These are phyloP conservation scores for Syngnathus floridae DNA, from an alignment of 2,113 vertebrate genomes.

Conservation along the genomic window DNA sequence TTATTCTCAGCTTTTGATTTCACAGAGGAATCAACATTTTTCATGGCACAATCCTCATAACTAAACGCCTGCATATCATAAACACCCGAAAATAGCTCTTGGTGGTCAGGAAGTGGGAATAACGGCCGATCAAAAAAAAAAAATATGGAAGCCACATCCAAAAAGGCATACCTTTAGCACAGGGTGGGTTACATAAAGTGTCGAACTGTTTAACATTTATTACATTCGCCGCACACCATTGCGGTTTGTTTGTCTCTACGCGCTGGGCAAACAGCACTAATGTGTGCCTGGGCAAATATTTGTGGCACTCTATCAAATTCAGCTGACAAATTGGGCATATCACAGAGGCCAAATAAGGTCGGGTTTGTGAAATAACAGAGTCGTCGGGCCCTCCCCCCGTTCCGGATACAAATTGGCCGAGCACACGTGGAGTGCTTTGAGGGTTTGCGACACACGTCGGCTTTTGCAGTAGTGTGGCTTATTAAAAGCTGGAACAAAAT, in stretches of 20 bases:
- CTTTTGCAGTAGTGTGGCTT: constrained; percentile 56
- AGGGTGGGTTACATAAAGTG: constrained; percentile 57
- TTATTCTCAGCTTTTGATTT: constrained; percentile 11
- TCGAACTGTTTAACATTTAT: constrained; percentile 68
- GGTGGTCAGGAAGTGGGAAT: constrained; percentile 62
- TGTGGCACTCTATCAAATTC: constrained; percentile 70
- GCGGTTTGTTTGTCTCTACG: constrained; percentile 69
- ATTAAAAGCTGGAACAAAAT: constrained; percentile 68
- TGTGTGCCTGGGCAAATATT: constrained; percentile 68
- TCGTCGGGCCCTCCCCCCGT: constrained; percentile 50
- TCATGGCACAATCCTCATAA: constrained; percentile 22
- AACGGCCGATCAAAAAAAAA: constrained; percentile 62
- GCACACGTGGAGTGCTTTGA: constrained; percentile 49
- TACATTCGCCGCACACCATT: constrained; percentile 67
- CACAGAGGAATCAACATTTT: constrained; percentile 15
- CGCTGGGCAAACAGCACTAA: constrained; percentile 64
- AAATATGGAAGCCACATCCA: constrained; percentile 45
- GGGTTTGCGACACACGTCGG: constrained; percentile 61
- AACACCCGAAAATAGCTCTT: constrained; percentile 46
- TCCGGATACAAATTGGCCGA: constrained; percentile 59
- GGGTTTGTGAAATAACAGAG: constrained; percentile 56
- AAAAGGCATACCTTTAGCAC: constrained; percentile 61
- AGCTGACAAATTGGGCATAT: constrained; percentile 65
- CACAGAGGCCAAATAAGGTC: constrained; percentile 68
- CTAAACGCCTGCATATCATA: constrained; percentile 45